Evolutionary conservation across 2,888 invertebrate genomes (phyloP), one percentile per base, ranked within the genome.

Genomic region (Sarcophaga rosellei): DNA sequence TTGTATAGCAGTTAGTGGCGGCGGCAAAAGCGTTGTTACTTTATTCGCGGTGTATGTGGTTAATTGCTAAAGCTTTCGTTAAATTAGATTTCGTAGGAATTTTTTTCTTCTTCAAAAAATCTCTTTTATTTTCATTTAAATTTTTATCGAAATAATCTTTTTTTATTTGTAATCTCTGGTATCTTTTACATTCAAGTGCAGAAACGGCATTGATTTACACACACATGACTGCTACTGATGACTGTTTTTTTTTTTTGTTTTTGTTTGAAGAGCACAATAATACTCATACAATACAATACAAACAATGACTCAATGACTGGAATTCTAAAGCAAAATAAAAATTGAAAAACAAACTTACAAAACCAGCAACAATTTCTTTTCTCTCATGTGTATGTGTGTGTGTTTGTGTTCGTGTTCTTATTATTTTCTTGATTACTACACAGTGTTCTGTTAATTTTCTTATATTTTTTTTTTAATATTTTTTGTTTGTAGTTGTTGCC

Each of bases 261-360:
- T 35, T 35, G 10, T 35, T 35, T 35, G 2, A 35, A 35, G 10
- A 35, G 35, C 35, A 35, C 35, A 35, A 35, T 35, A 35, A 35
- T 35, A 35, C 35, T 10, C 35, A 35, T 35, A 10, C 35, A 35
- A 47, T 5, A 4, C 11, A 47, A 47, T 3, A 12, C 53, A 17
- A 35, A 17, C 21, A 65, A 63, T 23, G 79, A 70, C 84, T 79
- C 70, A 74, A 75, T 79, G 79, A 84, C 84, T 84, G 70, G 17
- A 79, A 79, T 81, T 63, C 20, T 53, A 53, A 53, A 65, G 65
- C 75, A 75, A 75, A 75, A 76, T 25, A 81, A 76, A 76, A 35
- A 69, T 59, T 59, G 4, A 61, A 62, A 63, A 53, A 47, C 6
- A 47, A 53, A 44, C 35, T 8, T 35, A 72, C 25, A 44, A 45